phyloP scores from a whole-genome alignment of 2,888 invertebrate species.

The Drosophila longiperda region DNA sequence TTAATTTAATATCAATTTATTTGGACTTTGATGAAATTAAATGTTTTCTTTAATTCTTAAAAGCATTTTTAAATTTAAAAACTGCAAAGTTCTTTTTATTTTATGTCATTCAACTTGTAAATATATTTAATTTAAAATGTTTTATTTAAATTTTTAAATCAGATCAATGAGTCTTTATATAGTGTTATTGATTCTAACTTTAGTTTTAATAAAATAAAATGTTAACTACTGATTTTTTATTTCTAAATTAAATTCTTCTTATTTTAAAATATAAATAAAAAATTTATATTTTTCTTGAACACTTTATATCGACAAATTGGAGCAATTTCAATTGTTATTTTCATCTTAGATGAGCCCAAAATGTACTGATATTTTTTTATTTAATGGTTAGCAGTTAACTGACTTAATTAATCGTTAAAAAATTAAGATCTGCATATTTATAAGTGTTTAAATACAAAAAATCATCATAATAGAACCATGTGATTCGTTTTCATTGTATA shows the following conservation, averaged over 20 bases:
- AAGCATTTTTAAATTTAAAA: background rate
- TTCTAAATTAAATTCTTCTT: background rate
- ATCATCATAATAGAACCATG: conserved; percentile 3
- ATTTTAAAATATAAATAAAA: background rate
- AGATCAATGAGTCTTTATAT: background rate
- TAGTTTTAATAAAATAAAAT: background rate
- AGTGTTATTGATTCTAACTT: background rate
- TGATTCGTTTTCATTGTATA: conserved; percentile 3
- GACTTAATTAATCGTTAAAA: background rate
- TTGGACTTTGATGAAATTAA: background rate
- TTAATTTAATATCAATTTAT: background rate
- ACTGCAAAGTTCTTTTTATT: background rate
- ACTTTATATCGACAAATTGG: background rate
- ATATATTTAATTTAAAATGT: background rate
- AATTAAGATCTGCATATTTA: background rate
- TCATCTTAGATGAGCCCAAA: background rate
- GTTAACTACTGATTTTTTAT: background rate
- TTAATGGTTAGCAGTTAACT: background rate
- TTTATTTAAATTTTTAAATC: no score
- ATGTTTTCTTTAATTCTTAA: background rate
- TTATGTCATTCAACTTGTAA: background rate
- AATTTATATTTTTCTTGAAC: background rate
- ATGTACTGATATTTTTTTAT: background rate
- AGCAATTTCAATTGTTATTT: background rate
- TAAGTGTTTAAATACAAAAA: conserved; percentile 14